Conservation (phyloP, 2,797 vertebrate genomes). For the Sphaeramia orbicularis region DNA sequence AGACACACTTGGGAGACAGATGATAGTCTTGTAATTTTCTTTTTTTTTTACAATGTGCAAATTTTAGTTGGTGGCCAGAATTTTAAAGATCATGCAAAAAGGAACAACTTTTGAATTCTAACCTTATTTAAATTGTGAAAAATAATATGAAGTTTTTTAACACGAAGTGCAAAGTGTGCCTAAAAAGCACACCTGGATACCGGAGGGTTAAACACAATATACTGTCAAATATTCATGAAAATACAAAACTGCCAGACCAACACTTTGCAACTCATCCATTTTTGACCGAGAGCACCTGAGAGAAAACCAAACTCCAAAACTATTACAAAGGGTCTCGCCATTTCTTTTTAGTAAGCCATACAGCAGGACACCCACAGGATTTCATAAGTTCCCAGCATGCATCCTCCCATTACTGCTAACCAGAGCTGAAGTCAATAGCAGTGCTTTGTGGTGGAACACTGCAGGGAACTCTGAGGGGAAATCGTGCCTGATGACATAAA, state of each 20-base stretch:
- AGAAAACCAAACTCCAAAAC: slow-evolving; percentile 11
- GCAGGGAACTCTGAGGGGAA: slow-evolving; percentile 40
- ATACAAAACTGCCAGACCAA: slow-evolving; percentile 35
- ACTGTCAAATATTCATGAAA: slow-evolving; percentile 35
- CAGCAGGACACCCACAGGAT: slow-evolving; percentile 14
- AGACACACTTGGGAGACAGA: too few relatives aligned
- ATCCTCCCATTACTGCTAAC: slow-evolving; percentile 28
- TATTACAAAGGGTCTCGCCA: slow-evolving; percentile 18
- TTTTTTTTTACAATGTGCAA: too few relatives aligned
- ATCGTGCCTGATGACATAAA: slow-evolving; percentile 57
- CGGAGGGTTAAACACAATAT: too few relatives aligned
- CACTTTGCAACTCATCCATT: slow-evolving; percentile 15
- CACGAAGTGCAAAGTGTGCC: too few relatives aligned
- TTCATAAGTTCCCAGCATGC: slow-evolving; percentile 40
- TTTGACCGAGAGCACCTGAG: slow-evolving; percentile 8
- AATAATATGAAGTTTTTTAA: too few relatives aligned
- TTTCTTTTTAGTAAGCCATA: slow-evolving; percentile 32
- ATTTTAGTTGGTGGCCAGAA: too few relatives aligned
- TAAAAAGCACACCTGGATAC: too few relatives aligned
- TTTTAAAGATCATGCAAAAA: too few relatives aligned
- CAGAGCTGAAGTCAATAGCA: slow-evolving; percentile 34
- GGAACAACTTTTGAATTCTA: too few relatives aligned
- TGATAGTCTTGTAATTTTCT: too few relatives aligned
- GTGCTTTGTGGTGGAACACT: slow-evolving; percentile 22
- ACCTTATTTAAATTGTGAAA: too few relatives aligned